These are phyloP conservation scores for chimpanzee (Pan troglodytes) DNA, from an alignment of 2,113 vertebrate species.

Conservation along the genomic window NHGRI_mPanTro3-v2.1_pri NC_086015.1:168687501-168688000, in stretches of 20 bases:
- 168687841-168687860: not conserved
- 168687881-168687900: not conserved
- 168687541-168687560: not conserved
- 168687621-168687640: not conserved
- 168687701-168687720: not conserved
- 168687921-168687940: no score
- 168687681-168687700: not conserved
- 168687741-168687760: not conserved
- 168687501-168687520: not conserved
- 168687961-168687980: no score
- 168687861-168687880: not conserved
- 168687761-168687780: not conserved
- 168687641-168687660: not conserved
- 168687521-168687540: not conserved
- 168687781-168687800: not conserved
- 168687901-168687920: no score
- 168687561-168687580: not conserved
- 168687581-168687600: not conserved
- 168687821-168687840: constrained; percentile 21
- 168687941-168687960: no score
- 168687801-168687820: constrained; percentile 15
- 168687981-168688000: no score
- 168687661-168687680: not conserved
- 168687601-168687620: not conserved
- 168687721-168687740: not conserved